Evolutionary conservation across 1,140 invertebrate genomes (phyloP).

Genomic region (Condylostylus longicornis): DNA sequence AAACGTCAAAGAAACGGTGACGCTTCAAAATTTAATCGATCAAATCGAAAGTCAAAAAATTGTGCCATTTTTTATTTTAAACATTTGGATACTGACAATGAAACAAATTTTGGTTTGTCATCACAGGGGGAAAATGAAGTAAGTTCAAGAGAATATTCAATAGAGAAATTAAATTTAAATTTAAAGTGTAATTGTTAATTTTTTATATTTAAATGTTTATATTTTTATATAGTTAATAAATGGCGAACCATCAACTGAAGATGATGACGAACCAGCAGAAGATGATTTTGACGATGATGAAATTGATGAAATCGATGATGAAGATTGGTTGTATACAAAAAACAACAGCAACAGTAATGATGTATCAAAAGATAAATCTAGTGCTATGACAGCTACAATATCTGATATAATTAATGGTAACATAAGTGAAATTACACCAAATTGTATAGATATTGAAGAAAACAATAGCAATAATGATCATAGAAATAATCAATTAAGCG

Average conservation of each 20-base stretch:
- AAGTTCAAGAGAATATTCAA: no score
- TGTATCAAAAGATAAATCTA: no score
- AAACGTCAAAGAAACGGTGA: constrained; percentile 37
- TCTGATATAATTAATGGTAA: no score
- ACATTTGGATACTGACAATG: constrained; percentile 69
- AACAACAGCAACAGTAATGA: constrained; percentile 5
- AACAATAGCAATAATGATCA: constrained; percentile 7
- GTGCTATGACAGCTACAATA: no score
- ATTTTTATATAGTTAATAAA: no score
- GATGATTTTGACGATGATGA: background rate
- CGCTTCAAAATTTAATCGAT: constrained; percentile 44
- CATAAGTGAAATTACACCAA: no score
- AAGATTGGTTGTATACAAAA: constrained; percentile 28
- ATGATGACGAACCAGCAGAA: background rate
- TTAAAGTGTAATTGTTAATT: no score
- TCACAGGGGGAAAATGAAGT: constrained; percentile 6
- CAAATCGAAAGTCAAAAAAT: constrained; percentile 61
- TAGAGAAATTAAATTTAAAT: no score
- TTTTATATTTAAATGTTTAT: no score
- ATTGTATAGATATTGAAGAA: background rate
- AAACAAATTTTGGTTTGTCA: constrained; percentile 27
- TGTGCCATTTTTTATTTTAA: constrained; percentile 69
- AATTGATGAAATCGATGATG: constrained; percentile 11
- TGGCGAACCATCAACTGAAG: background rate
- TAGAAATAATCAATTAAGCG: no score